These are phyloP conservation scores for Campylorhamphus procurvoides DNA, from an alignment of 2,113 vertebrate species.

Conservation along the genomic window DNA sequence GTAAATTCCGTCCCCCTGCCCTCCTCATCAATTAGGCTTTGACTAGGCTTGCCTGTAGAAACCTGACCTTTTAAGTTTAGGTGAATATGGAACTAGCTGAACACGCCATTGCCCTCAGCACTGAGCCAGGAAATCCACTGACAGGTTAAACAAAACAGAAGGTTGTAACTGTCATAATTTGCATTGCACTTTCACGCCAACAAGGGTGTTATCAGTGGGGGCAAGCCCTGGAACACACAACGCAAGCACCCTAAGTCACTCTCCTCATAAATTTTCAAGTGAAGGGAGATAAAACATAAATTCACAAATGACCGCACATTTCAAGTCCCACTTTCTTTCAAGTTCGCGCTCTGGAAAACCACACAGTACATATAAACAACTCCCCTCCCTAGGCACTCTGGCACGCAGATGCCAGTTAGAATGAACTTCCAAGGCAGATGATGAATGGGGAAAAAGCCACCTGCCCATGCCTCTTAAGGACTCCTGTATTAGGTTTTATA, in stretches of 20 bases:
- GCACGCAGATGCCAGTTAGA: background rate
- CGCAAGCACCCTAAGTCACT: slow-evolving; percentile 78
- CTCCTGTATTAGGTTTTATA: background rate
- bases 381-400: background rate
- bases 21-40: slow-evolving; percentile 88
- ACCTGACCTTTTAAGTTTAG: slow-evolving; percentile 86
- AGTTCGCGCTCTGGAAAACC: slow-evolving; percentile 67
- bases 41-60: slow-evolving; percentile 85
- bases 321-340: slow-evolving; percentile 71
- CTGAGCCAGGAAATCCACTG: slow-evolving; percentile 87
- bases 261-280: slow-evolving; percentile 85
- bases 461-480: background rate
- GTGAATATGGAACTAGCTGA: slow-evolving; percentile 84
- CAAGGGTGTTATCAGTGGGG: slow-evolving; percentile 89
- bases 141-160: slow-evolving; percentile 91
- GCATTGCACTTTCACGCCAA: slow-evolving; percentile 89
- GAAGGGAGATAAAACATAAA: slow-evolving; percentile 84
- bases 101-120: slow-evolving; percentile 82
- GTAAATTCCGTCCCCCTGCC: slow-evolving; percentile 86
- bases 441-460: slow-evolving; percentile 16
- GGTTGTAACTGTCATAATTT: slow-evolving; percentile 91
- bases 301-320: slow-evolving; percentile 75
- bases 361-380: slow-evolving; percentile 45
- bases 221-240: slow-evolving; percentile 88
- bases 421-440: background rate